A percentile compares a stretch with the other conserved stretches of the same genome.
These are phyloP conservation scores for Myotis brandtii DNA, from an alignment of 2,113 vertebrate genomes.

Conservation along the genomic window DNA sequence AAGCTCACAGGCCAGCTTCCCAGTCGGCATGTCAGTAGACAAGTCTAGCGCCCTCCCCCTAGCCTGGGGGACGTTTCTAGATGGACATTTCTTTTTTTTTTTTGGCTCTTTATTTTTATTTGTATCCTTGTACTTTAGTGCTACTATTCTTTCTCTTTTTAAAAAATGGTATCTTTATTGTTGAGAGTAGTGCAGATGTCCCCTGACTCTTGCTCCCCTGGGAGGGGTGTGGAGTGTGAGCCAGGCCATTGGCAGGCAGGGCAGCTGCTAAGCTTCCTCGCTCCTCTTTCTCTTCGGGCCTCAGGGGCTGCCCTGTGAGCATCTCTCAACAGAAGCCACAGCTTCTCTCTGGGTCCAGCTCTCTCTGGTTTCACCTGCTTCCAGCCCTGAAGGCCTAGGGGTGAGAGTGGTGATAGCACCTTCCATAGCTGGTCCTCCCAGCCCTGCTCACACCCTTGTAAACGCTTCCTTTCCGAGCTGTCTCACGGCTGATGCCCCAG, in stretches of 20 bases:
- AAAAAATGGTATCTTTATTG: too few relatives aligned
- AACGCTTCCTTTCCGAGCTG: not conserved
- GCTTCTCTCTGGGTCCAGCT: not conserved
- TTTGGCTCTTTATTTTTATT: too few relatives aligned
- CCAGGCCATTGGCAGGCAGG: too few relatives aligned
- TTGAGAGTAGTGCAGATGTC: too few relatives aligned
- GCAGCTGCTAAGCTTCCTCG: too few relatives aligned
- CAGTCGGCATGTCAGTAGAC: not conserved
- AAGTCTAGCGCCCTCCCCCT: not conserved
- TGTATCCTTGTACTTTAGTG: too few relatives aligned
- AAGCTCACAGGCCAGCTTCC: not conserved
- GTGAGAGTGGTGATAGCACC: too few relatives aligned
- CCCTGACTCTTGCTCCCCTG: not conserved
- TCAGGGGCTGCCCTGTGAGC: too few relatives aligned
- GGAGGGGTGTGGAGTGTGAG: too few relatives aligned
- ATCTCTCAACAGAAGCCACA: not conserved
- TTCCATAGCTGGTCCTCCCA: not conserved
- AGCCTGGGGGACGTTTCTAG: not conserved
- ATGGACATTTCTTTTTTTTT: not conserved
- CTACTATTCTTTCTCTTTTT: too few relatives aligned
- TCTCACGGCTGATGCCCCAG: not conserved
- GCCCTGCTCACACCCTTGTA: not conserved
- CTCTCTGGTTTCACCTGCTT: not conserved
- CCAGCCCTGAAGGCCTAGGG: not conserved
- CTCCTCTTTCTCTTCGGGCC: too few relatives aligned